Percentiles rank a stretch among this genome's conserved stretches.
Evolutionary conservation across 2,113 vertebrate species (phyloP).

Genomic region (Antennarius striatus): DNA sequence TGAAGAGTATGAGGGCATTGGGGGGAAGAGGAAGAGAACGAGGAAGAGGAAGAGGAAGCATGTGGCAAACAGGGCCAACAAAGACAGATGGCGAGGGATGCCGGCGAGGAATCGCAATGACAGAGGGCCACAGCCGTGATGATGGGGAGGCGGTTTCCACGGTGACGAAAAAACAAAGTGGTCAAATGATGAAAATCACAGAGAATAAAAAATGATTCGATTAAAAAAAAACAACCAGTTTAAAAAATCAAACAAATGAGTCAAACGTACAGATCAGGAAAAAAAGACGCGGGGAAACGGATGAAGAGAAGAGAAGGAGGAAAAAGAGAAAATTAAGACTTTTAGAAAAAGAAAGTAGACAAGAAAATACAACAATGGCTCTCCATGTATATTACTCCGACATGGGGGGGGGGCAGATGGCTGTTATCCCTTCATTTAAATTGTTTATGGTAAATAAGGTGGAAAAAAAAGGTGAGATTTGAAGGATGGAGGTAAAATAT

Average conservation of each 20-base stretch:
- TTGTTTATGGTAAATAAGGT: too few relatives aligned
- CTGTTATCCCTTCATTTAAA: too few relatives aligned
- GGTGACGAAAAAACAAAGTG: slow-evolving; percentile 12
- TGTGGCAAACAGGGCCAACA: slow-evolving; percentile 27
- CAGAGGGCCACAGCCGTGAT: slow-evolving; percentile 22
- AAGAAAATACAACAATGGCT: slow-evolving; percentile 80
- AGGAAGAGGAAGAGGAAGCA: slow-evolving; percentile 1
- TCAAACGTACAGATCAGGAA: slow-evolving; percentile 65
- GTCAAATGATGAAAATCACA: background rate
- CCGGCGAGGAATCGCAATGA: slow-evolving; percentile 21
- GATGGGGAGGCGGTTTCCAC: slow-evolving; percentile 4
- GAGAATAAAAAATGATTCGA: slow-evolving; percentile 14
- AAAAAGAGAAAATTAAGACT: slow-evolving; percentile 87
- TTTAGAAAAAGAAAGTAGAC: slow-evolving; percentile 81
- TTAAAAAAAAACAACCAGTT: slow-evolving; percentile 42
- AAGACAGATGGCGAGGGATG: slow-evolving; percentile 39
- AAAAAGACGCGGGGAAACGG: slow-evolving; percentile 39
- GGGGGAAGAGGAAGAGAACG: background rate
- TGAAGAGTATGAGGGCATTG: background rate
- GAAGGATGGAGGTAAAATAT: background rate
- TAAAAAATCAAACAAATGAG: slow-evolving; percentile 50
- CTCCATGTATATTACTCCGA: slow-evolving; percentile 81
- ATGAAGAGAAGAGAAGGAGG: slow-evolving; percentile 68
- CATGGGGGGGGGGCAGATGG: slow-evolving; percentile 61
- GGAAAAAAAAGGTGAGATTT: background rate